A percentile compares a stretch with the other conserved stretches of the same genome.
phyloP scores from a whole-genome alignment of 2,888 invertebrate genomes.

The Pogonocherus hispidulus region DNA sequence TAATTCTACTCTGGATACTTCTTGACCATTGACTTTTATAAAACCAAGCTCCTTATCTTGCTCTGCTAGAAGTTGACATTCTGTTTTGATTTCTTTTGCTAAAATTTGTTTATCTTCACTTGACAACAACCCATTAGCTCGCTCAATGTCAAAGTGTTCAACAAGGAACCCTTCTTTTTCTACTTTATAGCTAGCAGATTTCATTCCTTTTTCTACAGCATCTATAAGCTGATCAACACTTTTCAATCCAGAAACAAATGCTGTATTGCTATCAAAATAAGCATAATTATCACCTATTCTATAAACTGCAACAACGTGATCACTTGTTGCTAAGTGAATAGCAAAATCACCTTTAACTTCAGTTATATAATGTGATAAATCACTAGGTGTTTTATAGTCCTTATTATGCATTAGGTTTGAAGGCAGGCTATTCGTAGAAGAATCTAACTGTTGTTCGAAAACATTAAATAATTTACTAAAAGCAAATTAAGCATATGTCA shows the following conservation, averaged over 20 bases:
- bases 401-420: conserved; percentile 26
- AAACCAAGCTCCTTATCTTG: conserved; percentile 28
- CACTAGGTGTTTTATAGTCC: conserved; percentile 26
- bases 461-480: too few species aligned
- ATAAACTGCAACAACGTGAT: conserved; percentile 28
- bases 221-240: conserved; percentile 18
- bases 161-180: conserved; percentile 28
- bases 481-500: too few species aligned
- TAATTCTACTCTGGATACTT: conserved; percentile 27
- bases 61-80: conserved; percentile 30
- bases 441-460: too few species aligned
- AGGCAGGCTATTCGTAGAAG: conserved; percentile 22
- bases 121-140: conserved; percentile 20
- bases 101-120: conserved; percentile 25
- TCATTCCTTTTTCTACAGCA: conserved; percentile 15
- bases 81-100: conserved; percentile 30
- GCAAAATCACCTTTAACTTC: conserved; percentile 25
- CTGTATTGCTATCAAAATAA: conserved; percentile 27
- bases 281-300: conserved; percentile 28
- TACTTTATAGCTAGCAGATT: conserved; percentile 25
- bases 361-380: conserved; percentile 31
- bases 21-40: conserved; percentile 20
- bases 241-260: conserved; percentile 20
- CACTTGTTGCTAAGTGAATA: conserved; percentile 22
- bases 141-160: conserved; percentile 28